Base-by-base conservation (phyloP, 2,113 vertebrate genomes). In the Candoia aspera region DNA sequence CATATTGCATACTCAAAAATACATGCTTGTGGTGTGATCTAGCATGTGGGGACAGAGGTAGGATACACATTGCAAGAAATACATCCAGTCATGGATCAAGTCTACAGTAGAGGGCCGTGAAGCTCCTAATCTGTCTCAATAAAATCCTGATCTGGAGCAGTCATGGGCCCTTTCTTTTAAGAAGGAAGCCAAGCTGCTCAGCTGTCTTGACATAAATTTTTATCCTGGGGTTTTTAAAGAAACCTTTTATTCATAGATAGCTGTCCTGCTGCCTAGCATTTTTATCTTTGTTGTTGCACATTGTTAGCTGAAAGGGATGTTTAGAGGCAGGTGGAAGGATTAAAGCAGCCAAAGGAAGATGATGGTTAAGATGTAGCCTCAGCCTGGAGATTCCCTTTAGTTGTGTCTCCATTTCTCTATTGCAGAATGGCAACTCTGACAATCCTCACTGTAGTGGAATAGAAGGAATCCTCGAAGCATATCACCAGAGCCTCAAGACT, bases 391-490 rank as follows among this genome's bases (percentile, higher is more conserved):
- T 49, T 64, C 33, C 88, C 58, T 58, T 37, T 84, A 85, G 29
- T 55, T 59, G 10, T 84, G 37, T 59, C 53, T 33, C 73, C 55
- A 53, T 37, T 57, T 68, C 79, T 62, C 73, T 29, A 86, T 92
- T 91, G n/a, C 96, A 99, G 99, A 99, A 99, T 4, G 99, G 98
- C 33, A 98, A 99, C 92, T 97, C 98, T 13, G 98, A 99, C 94
- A 99, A 99, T 96, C 99, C 99, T 0, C 99, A 98, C 0, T 99
- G 99, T 94, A 97, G 97, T 0, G 99, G 99, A 12, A 99, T 99
- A 3, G 98, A 99, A 46, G 99, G 99, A 1, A 99, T 99, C 92
- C 96, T 99, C 88, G 99, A 99, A 92, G 99, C 99, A 0, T 99
- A 99, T 86, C 99, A 99, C 96, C 97, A 97, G 97, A 99, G 99